Evolutionary conservation across 2,888 invertebrate genomes (phyloP), one percentile per base, ranked within the genome.

Genomic region (Scaptomyza reducta): DNA sequence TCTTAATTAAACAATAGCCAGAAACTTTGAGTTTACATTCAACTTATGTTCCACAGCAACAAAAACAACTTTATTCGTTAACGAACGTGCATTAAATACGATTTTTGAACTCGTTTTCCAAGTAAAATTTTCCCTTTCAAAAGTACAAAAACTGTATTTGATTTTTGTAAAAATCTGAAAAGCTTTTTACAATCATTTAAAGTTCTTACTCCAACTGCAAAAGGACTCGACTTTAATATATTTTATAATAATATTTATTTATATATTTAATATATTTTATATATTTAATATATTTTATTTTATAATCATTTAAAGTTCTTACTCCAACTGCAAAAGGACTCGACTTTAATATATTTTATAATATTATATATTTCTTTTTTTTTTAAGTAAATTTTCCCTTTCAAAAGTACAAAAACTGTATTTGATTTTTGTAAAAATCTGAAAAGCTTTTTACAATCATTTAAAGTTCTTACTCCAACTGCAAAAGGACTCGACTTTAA

Each of bases 1-100:
- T 47, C 44, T 9, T 53, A 53, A 55, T 49, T 68, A 44, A 54
- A 44, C 35, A 50, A 35, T 5, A 14, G 50, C 35, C 25, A 38
- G 7, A 4, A 50, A 38, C 9, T 50, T 25, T 7, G 22, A 9
- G 49, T 33, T 33, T 3, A 22, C 22, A 35, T 50, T 14, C 1
- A 14, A 14, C n/a, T 35, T 22, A 7, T 9, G 25, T n/a, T 9
- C 3, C 7, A 38, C 5, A 6, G 9, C 6, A 16, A 3, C 10
- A 10, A 35, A 1, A 11, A 1, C 14, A 5, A 22, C 0, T 16
- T 0, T 18, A 31, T 1, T n/a, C 31, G 13, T 13, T 31, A 13
- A 6, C 16, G 6, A 6, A 13, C 9, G 5, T 3, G 22, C 1
- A 10, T 13, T 31, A 5, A 47, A 13, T 33, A n/a, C n/a, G 6